Evolutionary conservation across 2,888 invertebrate species (phyloP).

Genomic region (Sussaba pulchella): DNA sequence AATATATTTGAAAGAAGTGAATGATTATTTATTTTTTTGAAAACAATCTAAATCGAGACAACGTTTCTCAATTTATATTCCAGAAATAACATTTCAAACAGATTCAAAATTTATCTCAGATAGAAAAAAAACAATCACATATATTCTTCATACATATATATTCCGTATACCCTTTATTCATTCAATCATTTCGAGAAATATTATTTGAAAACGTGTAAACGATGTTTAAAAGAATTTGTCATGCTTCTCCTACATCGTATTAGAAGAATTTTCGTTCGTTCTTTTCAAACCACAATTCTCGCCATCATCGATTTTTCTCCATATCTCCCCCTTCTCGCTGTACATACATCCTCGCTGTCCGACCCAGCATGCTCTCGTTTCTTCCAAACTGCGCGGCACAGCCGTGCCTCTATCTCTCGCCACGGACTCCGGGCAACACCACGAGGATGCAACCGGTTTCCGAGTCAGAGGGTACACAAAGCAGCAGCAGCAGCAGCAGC

Average conservation of each 20-base stretch:
- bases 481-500: slow-evolving; percentile 39
- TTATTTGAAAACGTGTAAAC: too few relatives aligned
- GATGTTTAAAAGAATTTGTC: neutral
- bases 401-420: slow-evolving; percentile 34
- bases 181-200: too few relatives aligned
- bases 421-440: slow-evolving; percentile 32
- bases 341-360: neutral
- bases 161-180: too few relatives aligned
- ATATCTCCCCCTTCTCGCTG: neutral
- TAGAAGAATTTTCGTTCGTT: neutral
- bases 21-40: too few relatives aligned
- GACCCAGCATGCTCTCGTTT: slow-evolving; percentile 5
- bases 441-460: slow-evolving; percentile 24
- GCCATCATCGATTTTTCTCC: too few relatives aligned
- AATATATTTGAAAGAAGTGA: too few relatives aligned
- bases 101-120: too few relatives aligned
- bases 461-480: slow-evolving; percentile 47
- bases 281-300: neutral
- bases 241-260: neutral
- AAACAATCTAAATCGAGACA: too few relatives aligned
- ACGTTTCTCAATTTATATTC: too few relatives aligned
- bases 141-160: too few relatives aligned
- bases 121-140: too few relatives aligned
- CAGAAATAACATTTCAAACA: too few relatives aligned
- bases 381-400: slow-evolving; percentile 1